These are phyloP conservation scores for Ips typographus DNA, from an alignment of 1,140 invertebrate genomes.

Conservation along the genomic window DNA sequence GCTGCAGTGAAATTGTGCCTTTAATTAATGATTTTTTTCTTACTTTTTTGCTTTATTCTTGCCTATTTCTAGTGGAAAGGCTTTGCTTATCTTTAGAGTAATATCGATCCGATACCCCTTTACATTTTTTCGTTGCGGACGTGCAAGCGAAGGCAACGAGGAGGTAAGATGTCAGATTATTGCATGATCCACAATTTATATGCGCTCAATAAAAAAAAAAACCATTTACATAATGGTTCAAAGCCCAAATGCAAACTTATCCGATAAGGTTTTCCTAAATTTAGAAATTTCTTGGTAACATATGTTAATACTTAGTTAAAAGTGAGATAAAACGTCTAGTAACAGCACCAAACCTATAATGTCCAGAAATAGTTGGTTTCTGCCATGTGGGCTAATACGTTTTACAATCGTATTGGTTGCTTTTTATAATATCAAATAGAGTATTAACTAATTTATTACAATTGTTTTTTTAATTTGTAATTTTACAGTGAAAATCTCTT, in stretches of 20 bases:
- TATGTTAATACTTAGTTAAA: too few species aligned
- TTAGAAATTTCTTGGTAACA: background rate
- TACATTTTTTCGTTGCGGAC: constrained; percentile 1
- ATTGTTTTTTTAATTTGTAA: background rate
- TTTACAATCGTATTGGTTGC: background rate
- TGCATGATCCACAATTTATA: background rate
- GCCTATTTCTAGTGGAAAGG: background rate
- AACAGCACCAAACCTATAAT: background rate
- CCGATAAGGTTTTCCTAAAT: background rate
- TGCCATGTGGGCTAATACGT: background rate
- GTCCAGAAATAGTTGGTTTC: background rate
- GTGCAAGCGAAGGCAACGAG: background rate
- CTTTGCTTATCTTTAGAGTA: background rate
- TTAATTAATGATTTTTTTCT: constrained; percentile 17
- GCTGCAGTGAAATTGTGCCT: constrained; percentile 9
- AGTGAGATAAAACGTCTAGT: too few species aligned
- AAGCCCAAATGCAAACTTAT: background rate
- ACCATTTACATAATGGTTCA: background rate
- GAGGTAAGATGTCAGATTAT: background rate
- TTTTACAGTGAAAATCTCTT: constrained; percentile 1
- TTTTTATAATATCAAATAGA: background rate
- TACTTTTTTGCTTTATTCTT: constrained; percentile 15
- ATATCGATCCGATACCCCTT: background rate
- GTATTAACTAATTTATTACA: too few species aligned
- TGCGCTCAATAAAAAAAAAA: background rate